These are phyloP conservation scores for Cheilosia urbana DNA, from an alignment of 2,888 invertebrate species.

Conservation along the genomic window DNA sequence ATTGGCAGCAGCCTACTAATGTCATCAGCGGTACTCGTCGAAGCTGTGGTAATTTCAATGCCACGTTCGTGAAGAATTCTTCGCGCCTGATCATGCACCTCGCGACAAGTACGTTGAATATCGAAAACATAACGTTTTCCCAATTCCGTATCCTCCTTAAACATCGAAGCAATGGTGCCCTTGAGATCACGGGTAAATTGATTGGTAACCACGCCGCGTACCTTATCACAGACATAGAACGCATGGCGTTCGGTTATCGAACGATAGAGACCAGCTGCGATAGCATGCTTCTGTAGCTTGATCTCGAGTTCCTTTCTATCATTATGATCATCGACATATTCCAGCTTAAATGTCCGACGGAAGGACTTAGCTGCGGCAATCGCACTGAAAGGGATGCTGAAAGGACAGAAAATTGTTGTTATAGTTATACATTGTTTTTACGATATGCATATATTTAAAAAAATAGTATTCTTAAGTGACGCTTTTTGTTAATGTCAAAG, in stretches of 20 bases:
- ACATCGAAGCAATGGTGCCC: constrained; percentile 95
- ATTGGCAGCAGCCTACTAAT: constrained; percentile 75
- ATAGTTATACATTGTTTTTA: too few species aligned
- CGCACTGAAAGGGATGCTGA: constrained; percentile 91
- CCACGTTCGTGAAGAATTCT: constrained; percentile 88
- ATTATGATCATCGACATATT: constrained; percentile 89
- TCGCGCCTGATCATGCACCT: constrained; percentile 94
- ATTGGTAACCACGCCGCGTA: constrained; percentile 93
- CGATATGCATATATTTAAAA: too few species aligned
- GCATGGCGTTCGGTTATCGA: constrained; percentile 96
- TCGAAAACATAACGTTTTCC: constrained; percentile 96
- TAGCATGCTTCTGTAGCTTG: constrained; percentile 91
- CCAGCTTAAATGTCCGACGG: constrained; percentile 89
- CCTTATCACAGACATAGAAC: constrained; percentile 96
- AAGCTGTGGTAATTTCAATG: constrained; percentile 78
- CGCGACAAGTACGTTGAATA: constrained; percentile 93
- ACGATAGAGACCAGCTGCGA: constrained; percentile 92
- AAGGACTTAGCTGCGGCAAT: constrained; percentile 92
- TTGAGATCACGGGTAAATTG: constrained; percentile 95
- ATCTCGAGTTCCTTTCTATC: constrained; percentile 89
- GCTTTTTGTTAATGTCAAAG: too few species aligned
- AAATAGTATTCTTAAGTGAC: too few species aligned
- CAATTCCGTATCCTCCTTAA: constrained; percentile 93
- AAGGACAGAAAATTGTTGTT: constrained; percentile 65
- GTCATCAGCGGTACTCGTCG: constrained; percentile 76